Base-by-base conservation (phyloP, 2,797 vertebrate species). In the Ctenopoma multispine region DNA sequence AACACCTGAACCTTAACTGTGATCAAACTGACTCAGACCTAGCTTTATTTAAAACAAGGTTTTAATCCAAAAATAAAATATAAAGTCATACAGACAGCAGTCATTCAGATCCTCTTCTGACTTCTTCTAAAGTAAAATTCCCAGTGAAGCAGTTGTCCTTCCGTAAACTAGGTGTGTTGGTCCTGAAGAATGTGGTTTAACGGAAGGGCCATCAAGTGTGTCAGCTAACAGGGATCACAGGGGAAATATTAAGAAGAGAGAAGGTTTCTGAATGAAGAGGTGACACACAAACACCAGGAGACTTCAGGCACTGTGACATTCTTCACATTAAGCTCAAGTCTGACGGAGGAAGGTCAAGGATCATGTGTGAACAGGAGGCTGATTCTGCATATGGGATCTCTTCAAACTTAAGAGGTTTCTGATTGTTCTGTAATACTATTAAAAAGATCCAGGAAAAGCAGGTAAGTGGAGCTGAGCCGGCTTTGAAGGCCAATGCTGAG, bases 171-270 rank as follows among this genome's bases (percentile, higher is more conserved):
- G 53, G 40, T 43, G 63, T 69, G 64, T 67, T 44, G 14, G 12
- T 11, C 43, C 18, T 54, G 40, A 48, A 62, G 58, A 82, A 82
- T 63, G 66, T 51, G 66, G 48, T 63, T 63, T 11, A 38, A 58
- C 4, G 21, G 46, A 72, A 36, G 41, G 50, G 46, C 60, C 46
- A 51, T 61, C 41, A 29, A 58, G 57, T 14, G 31, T 38, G 34
- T 73, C 58, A 43, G 23, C 56, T 60, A 41, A 49, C 62, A 66
- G 46, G 14, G 57, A 57, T 67, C 23, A 73, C 34, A 67, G 38
- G n/a, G 11, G 13, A 8, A 29, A 44, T 10, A 40, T 9, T 5
- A 12, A 46, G 27, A 41, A 13, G 5, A 10, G n/a, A 51, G 11
- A 61, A 23, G 14, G 38, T 23, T 17, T 38, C 24, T 57, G 58